phyloP scores from a whole-genome alignment of 2,797 vertebrate species.

The Staurois parvus region DNA sequence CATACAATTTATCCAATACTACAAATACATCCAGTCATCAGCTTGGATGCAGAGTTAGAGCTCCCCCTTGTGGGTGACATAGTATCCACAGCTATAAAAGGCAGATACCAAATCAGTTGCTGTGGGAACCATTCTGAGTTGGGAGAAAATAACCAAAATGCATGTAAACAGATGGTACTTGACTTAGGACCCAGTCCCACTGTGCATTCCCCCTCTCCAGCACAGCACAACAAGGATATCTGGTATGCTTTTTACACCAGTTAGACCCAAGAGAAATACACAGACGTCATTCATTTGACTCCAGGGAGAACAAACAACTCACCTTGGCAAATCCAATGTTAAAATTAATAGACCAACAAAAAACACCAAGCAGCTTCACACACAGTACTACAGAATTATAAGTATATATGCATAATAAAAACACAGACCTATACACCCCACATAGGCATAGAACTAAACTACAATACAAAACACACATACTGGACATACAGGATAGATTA shows the following conservation, averaged over 20 bases:
- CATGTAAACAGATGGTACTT: slow-evolving; percentile 65
- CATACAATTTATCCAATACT: too few species aligned
- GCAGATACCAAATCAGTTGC: slow-evolving; percentile 63
- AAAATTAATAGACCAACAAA: too few species aligned
- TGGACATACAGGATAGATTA: too few species aligned
- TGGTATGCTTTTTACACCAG: slow-evolving; percentile 57
- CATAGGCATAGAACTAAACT: too few species aligned
- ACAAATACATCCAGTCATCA: too few species aligned
- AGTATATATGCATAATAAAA: too few species aligned
- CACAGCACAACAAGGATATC: slow-evolving; percentile 60
- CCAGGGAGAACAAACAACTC: slow-evolving; percentile 50
- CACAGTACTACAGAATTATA: too few species aligned
- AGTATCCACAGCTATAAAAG: background rate
- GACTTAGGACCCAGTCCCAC: slow-evolving; percentile 58
- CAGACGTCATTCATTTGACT: slow-evolving; percentile 43
- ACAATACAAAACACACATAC: too few species aligned
- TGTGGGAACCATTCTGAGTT: slow-evolving; percentile 66
- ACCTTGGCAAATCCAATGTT: slow-evolving; percentile 23
- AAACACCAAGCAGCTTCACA: too few species aligned
- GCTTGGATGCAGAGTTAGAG: background rate
- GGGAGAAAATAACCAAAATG: slow-evolving; percentile 64
- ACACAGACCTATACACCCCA: too few species aligned
- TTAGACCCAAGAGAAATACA: slow-evolving; percentile 40
- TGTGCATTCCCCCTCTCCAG: slow-evolving; percentile 51
- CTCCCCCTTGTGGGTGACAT: slow-evolving; percentile 49